These are phyloP conservation scores for Cylindroiulus punctatus DNA, from an alignment of 2,888 invertebrate genomes.

Conservation along the genomic window DNA sequence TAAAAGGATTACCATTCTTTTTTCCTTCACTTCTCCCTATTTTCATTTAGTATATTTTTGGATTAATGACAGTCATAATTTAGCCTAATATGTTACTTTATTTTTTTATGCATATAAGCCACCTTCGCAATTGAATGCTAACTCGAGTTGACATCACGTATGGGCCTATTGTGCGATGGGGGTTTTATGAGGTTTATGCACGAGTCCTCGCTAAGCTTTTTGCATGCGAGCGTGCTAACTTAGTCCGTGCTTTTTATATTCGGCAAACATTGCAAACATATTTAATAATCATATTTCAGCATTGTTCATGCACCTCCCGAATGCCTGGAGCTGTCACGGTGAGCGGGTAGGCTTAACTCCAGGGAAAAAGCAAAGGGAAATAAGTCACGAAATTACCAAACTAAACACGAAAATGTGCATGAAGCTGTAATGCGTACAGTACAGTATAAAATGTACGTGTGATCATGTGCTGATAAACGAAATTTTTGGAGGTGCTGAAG, in stretches of 20 bases:
- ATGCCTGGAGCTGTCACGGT: slow-evolving; percentile 32
- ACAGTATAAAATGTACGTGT: too few relatives aligned
- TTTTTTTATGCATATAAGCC: slow-evolving; percentile 47
- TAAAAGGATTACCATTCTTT: slow-evolving; percentile 39
- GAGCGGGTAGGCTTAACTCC: slow-evolving; percentile 24
- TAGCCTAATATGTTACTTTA: slow-evolving; percentile 54
- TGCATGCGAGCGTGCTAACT: slow-evolving; percentile 40
- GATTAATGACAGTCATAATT: slow-evolving; percentile 56
- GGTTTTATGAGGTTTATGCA: slow-evolving; percentile 42
- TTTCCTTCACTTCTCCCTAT: slow-evolving; percentile 44
- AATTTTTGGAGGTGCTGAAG: not conserved
- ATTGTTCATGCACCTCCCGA: slow-evolving; percentile 24
- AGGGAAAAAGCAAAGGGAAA: not conserved
- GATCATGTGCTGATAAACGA: not conserved
- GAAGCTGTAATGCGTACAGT: too few relatives aligned
- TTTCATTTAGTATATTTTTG: slow-evolving; percentile 54
- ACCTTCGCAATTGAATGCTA: slow-evolving; percentile 44
- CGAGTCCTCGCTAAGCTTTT: slow-evolving; percentile 40
- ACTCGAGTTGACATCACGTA: slow-evolving; percentile 47
- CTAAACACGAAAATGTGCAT: not conserved
- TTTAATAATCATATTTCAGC: slow-evolving; percentile 47
- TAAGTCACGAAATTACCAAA: slow-evolving; percentile 12
- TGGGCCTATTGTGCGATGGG: slow-evolving; percentile 28
- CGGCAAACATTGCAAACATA: slow-evolving; percentile 43
- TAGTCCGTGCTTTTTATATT: slow-evolving; percentile 36